phyloP scores from a whole-genome alignment of 2,113 vertebrate genomes.

The Platichthys flesus region DNA sequence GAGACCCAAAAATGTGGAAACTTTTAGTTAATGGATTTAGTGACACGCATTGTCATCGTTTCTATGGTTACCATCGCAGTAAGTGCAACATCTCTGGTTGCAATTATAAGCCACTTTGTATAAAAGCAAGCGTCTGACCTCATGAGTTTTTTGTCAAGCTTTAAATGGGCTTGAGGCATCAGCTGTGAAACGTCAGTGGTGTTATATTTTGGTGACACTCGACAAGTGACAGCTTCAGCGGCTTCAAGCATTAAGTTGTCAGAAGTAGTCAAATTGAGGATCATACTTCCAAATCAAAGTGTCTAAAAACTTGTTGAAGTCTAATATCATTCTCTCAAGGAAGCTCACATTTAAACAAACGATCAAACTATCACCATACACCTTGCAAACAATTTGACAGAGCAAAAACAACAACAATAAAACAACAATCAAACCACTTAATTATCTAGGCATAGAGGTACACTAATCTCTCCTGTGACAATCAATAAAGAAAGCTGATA shows the following conservation, averaged over 20 bases:
- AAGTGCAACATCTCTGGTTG: neutral
- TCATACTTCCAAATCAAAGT: slow-evolving; percentile 42
- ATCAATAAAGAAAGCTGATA: slow-evolving; percentile 46
- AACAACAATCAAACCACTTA: slow-evolving; percentile 9
- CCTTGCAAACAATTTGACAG: neutral
- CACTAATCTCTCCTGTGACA: slow-evolving; percentile 43
- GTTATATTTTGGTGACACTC: slow-evolving; percentile 39
- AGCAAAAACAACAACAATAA: neutral
- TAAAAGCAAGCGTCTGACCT: slow-evolving; percentile 1
- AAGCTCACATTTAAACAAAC: neutral
- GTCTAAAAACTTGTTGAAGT: slow-evolving; percentile 24
- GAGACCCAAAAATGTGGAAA: no score
- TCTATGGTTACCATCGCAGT: neutral
- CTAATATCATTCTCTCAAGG: neutral
- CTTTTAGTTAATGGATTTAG: neutral
- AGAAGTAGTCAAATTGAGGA: slow-evolving; percentile 17
- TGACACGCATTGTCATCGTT: neutral
- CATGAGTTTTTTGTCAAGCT: neutral
- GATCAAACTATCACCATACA: neutral
- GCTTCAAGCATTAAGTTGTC: slow-evolving; percentile 58
- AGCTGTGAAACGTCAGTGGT: slow-evolving; percentile 27
- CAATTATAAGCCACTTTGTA: neutral
- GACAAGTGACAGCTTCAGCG: slow-evolving; percentile 25
- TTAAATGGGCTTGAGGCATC: slow-evolving; percentile 15
- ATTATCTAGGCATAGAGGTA: slow-evolving; percentile 15